A percentile compares a stretch with the other conserved stretches of the same genome.
Evolutionary conservation across 2,888 invertebrate genomes (phyloP).

Genomic region (Ectobius pallidus): DNA sequence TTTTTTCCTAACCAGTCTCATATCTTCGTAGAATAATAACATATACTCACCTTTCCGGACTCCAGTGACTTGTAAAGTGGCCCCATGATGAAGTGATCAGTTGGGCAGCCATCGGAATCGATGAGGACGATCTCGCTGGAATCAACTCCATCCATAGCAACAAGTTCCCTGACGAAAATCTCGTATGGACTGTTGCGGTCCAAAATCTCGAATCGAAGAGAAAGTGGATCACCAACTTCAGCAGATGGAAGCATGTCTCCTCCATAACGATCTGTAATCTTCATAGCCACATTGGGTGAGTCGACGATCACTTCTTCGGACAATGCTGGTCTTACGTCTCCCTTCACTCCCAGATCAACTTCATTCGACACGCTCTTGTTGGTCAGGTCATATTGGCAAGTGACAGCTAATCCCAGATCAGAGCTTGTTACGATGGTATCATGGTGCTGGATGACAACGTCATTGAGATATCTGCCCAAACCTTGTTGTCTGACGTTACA

Average conservation of each 20-base stretch:
- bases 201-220: conserved; percentile 89
- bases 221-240: conserved; percentile 91
- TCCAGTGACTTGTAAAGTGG: conserved; percentile 82
- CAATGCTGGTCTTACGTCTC: conserved; percentile 84
- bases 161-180: conserved; percentile 92
- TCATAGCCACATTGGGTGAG: conserved; percentile 94
- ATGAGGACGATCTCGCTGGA: conserved; percentile 91
- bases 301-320: conserved; percentile 92
- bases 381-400: conserved; percentile 92
- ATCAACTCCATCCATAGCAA: conserved; percentile 93
- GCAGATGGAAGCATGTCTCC: conserved; percentile 85
- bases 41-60: conserved; percentile 72
- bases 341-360: conserved; percentile 80
- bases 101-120: conserved; percentile 90
- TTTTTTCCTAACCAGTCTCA: no score
- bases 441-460: conserved; percentile 94
- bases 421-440: conserved; percentile 94
- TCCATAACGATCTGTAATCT: conserved; percentile 83
- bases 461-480: conserved; percentile 85
- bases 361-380: conserved; percentile 94
- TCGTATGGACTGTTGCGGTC: conserved; percentile 94
- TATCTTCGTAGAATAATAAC: no score
- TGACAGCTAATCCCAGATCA: conserved; percentile 90
- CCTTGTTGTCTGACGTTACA: conserved; percentile 92
- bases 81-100: conserved; percentile 93